phyloP scores from a whole-genome alignment of 2,797 vertebrate species.

The Mormyrus proboscirostris region DNA sequence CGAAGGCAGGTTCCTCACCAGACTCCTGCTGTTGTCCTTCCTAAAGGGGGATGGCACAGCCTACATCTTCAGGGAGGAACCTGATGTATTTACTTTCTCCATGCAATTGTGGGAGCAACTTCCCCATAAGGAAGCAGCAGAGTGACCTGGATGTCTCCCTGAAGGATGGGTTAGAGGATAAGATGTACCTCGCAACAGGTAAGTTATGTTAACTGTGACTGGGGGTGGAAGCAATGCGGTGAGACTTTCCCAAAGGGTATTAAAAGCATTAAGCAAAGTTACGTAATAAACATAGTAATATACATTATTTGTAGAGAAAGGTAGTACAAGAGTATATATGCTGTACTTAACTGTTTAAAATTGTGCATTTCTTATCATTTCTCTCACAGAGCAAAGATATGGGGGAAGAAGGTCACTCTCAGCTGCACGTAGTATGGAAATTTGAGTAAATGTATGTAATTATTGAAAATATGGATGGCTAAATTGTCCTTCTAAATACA shows the following conservation, averaged over 20 bases:
- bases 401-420: background rate
- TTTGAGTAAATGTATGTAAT: background rate
- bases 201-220: slow-evolving; percentile 7
- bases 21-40: slow-evolving; percentile 14
- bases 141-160: slow-evolving; percentile 54
- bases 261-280: background rate
- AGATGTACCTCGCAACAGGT: slow-evolving; percentile 49
- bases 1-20: background rate
- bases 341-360: background rate
- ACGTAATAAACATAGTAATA: background rate
- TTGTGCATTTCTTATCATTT: background rate
- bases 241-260: background rate
- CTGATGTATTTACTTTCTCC: slow-evolving; percentile 52
- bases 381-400: background rate
- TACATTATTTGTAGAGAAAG: background rate
- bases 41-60: slow-evolving; percentile 55
- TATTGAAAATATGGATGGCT: background rate
- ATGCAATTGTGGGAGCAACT: slow-evolving; percentile 59
- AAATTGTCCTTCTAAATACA: background rate
- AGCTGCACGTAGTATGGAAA: background rate
- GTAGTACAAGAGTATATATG: background rate
- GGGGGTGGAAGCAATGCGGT: background rate
- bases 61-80: slow-evolving; percentile 56
- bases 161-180: slow-evolving; percentile 45
- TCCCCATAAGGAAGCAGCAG: slow-evolving; percentile 52